Percentiles rank a stretch among this genome's conserved stretches.
Conservation (phyloP, 2,113 vertebrate species). For the Catagonus wagneri region DNA sequence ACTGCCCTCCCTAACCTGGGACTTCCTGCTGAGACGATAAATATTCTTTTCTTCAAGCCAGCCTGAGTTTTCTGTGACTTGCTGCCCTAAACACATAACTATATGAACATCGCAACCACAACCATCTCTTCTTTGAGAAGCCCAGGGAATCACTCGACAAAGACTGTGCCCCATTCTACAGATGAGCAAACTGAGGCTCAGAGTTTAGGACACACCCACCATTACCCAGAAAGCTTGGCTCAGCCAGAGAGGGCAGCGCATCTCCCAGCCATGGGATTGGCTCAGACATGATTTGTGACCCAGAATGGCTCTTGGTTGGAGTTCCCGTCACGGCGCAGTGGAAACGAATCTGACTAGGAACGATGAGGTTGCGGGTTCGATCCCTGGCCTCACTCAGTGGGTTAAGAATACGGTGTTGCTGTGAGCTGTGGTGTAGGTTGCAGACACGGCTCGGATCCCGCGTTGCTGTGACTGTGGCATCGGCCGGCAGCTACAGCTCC, state of each 20-base stretch:
- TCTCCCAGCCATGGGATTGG: neutral
- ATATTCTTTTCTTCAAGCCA: neutral
- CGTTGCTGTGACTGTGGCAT: no score
- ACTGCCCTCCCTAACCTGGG: neutral
- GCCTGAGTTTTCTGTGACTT: neutral
- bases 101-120: neutral
- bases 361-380: no score
- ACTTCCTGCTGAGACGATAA: neutral
- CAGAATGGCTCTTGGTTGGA: neutral
- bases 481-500: no score
- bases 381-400: no score
- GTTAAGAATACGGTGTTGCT: no score
- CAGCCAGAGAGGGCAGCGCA: neutral
- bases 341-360: no score
- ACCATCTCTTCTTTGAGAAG: neutral
- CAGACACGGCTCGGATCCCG: no score
- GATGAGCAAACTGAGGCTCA: neutral
- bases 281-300: neutral
- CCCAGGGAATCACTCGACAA: neutral
- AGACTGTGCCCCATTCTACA: neutral
- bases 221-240: neutral
- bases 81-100: neutral
- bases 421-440: no score
- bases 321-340: no score
- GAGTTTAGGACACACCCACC: neutral